These are phyloP conservation scores for Heterotilapia buettikoferi DNA, from an alignment of 2,113 vertebrate genomes.

Conservation along the genomic window DNA sequence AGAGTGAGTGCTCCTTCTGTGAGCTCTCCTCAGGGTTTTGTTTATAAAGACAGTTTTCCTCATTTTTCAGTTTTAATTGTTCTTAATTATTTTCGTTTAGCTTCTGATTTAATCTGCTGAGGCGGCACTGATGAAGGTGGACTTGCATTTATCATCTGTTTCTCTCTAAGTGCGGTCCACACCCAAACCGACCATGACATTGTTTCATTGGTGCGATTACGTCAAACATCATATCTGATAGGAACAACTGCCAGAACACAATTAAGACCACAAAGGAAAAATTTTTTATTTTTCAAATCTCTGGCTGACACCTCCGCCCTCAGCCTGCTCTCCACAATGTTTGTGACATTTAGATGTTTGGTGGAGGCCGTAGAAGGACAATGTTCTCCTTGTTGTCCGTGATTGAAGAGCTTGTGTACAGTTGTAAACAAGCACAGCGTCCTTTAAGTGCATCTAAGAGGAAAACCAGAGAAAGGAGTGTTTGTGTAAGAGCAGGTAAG, in stretches of 20 bases:
- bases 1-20: background rate
- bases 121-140: background rate
- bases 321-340: background rate
- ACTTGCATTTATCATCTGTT: background rate
- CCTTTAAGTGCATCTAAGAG: background rate
- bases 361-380: background rate
- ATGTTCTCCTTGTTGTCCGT: background rate
- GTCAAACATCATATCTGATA: background rate
- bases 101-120: background rate
- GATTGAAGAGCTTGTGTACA: background rate
- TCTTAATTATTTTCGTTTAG: background rate
- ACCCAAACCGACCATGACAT: background rate
- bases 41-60: background rate
- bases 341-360: background rate
- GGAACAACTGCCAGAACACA: background rate
- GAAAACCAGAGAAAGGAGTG: background rate
- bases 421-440: background rate
- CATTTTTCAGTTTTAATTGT: background rate
- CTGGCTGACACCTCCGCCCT: background rate
- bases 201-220: background rate
- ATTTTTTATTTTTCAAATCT: background rate
- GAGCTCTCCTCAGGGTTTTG: background rate
- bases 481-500: background rate
- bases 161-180: background rate
- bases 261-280: background rate